These are phyloP conservation scores for Danio albolineatus DNA, from an alignment of 2,797 vertebrate genomes.

Conservation along the genomic window DNA sequence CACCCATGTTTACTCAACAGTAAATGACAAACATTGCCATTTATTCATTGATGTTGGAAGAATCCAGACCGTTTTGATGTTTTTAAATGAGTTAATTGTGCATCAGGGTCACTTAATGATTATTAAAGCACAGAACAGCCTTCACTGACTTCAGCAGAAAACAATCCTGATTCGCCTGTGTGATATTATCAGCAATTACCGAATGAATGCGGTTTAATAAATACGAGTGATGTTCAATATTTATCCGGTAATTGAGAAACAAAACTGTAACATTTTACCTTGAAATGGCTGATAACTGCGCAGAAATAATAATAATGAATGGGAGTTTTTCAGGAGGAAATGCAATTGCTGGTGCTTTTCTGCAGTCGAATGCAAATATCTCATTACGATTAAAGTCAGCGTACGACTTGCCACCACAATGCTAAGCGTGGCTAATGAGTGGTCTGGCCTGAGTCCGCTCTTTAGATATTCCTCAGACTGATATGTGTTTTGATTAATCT, in stretches of 20 bases:
- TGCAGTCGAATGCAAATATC: slow-evolving; percentile 4
- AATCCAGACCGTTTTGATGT: neutral
- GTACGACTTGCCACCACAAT: neutral
- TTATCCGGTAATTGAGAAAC: slow-evolving; percentile 30
- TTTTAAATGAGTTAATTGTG: slow-evolving; percentile 10
- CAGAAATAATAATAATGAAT: neutral
- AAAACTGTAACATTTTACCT: slow-evolving; percentile 2
- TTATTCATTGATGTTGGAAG: neutral
- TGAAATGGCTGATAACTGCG: slow-evolving; percentile 24
- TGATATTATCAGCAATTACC: slow-evolving; percentile 47
- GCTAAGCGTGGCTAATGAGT: neutral
- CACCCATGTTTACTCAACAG: neutral
- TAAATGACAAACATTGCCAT: neutral
- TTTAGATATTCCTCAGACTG: neutral
- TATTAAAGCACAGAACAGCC: slow-evolving; percentile 7
- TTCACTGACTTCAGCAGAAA: slow-evolving; percentile 8
- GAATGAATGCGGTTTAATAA: slow-evolving; percentile 35
- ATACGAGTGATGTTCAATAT: slow-evolving; percentile 36
- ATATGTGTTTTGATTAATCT: neutral
- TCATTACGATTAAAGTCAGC: neutral
- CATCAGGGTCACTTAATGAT: slow-evolving; percentile 10
- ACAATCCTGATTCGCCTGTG: slow-evolving; percentile 9
- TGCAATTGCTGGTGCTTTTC: neutral
- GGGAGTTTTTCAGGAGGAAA: neutral
- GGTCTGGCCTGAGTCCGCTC: neutral